Evolutionary conservation across 2,113 vertebrate species (phyloP), one percentile per base, ranked within the genome.

Genomic region (Monopterus albus): DNA sequence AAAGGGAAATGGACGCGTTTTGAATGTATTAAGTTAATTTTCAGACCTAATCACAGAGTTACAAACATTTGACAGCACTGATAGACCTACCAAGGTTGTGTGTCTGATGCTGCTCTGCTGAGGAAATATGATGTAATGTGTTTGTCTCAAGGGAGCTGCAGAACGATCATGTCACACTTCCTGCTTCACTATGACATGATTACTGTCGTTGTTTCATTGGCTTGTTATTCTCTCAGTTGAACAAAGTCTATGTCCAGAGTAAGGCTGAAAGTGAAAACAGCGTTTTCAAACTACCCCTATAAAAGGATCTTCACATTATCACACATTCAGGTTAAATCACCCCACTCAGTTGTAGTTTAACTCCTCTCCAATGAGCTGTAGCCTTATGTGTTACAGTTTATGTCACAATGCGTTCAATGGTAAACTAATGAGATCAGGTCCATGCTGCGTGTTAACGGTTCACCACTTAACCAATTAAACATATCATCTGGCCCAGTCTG

Each of bases 101-200:
- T 78, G 55, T 38, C 20, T 8, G 0, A 23, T 10, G 74, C 72
- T 52, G 61, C 43, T 12, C 42, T 67, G 28, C 51, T 42, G 68
- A 15, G 53, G 39, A 53, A 67, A 81, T 83, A 75, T 91, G 76
- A 78, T 60, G 82, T 82, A 79, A 89, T 84, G 71, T 59, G 70
- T 71, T 81, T 28, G 53, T 46, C 58, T 49, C 5, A 49, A 11
- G 31, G 35, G 57, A 70, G 60, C 51, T 43, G 72, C 63, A 63
- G 67, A 13, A 45, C 31, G 23, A 53, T 70, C 60, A 52, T 25
- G 43, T 7, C 47, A 66, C 78, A 18, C 39, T 60, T 40, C 10
- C 61, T 47, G 18, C 39, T n/a, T 9, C 74, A 46, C n/a, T 43
- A 9, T 40, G 49, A 17, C 64, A 47, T 21, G 18, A 46, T 46